Percentiles rank a stretch among this genome's conserved stretches.
phyloP scores from a whole-genome alignment of 2,113 vertebrate genomes.

The Uria aalge region DNA sequence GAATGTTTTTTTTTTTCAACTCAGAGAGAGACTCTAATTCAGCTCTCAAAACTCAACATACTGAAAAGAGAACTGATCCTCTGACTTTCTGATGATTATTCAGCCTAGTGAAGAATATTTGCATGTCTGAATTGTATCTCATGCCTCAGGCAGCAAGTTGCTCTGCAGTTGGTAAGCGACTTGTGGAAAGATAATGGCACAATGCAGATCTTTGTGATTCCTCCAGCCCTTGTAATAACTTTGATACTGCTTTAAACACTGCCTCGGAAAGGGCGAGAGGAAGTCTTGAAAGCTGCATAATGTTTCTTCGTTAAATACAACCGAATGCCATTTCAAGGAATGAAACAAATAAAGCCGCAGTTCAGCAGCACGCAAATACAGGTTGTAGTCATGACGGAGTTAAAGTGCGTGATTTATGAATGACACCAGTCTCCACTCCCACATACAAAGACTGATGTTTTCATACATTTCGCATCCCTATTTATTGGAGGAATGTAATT shows the following conservation, averaged over 20 bases:
- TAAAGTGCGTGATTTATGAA: background rate
- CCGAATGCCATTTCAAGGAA: background rate
- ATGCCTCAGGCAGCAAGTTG: slow-evolving; percentile 3
- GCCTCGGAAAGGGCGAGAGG: background rate
- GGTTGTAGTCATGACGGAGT: background rate
- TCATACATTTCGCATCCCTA: background rate
- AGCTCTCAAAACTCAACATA: background rate
- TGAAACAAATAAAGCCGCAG: background rate
- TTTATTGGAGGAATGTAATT: background rate
- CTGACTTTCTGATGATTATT: background rate
- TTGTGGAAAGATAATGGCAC: background rate
- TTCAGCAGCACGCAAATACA: background rate
- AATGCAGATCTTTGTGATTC: background rate
- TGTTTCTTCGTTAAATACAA: background rate
- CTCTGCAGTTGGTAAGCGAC: background rate
- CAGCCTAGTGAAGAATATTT: background rate
- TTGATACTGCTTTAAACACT: background rate
- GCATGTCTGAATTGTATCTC: background rate
- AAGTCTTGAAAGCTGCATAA: background rate
- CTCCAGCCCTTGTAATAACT: background rate
- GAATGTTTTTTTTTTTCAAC: background rate
- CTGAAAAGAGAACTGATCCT: background rate
- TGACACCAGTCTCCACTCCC: background rate
- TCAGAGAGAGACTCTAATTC: background rate
- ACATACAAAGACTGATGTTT: background rate